Evolutionary conservation across 2,797 vertebrate species (phyloP).

Genomic region (Spheniscus humboldti): DNA sequence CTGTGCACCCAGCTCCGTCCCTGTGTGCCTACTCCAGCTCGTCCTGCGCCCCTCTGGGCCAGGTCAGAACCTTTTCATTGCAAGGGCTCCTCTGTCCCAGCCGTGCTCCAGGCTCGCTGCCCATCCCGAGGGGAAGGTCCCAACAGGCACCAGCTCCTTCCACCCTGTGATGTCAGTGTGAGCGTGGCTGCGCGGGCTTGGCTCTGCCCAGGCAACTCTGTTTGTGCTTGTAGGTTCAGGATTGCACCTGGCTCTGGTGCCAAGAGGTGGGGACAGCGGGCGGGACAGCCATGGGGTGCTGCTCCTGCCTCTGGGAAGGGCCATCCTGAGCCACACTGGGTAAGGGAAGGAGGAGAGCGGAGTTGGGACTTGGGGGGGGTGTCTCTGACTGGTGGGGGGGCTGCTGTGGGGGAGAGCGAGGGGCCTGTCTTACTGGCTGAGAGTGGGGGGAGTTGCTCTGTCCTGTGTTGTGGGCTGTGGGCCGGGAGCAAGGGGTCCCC

Average conservation of each 20-base stretch:
- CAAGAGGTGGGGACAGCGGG: not conserved
- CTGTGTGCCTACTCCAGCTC: not conserved
- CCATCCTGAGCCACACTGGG: accelerated
- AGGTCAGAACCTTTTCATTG: not conserved
- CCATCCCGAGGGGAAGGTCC: not conserved
- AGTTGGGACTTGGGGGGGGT: no score
- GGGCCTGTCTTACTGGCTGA: no score
- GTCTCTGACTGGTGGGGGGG: not conserved
- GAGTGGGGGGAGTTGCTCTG: accelerated
- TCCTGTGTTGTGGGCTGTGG: not conserved
- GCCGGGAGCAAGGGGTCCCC: not conserved
- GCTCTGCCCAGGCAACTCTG: not conserved
- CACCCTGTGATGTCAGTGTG: not conserved
- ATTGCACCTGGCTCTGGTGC: not conserved
- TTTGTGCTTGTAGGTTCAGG: not conserved
- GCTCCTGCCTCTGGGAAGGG: not conserved
- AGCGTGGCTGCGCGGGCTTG: accelerated
- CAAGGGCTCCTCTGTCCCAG: not conserved
- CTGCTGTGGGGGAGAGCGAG: no score
- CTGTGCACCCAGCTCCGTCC: accelerated
- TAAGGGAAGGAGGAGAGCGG: not conserved
- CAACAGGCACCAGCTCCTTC: not conserved
- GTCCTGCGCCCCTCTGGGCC: accelerated
- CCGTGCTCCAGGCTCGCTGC: not conserved
- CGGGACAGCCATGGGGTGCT: not conserved